These are phyloP conservation scores for Mythimna vitellina DNA, from an alignment of 2,888 invertebrate genomes.

Conservation along the genomic window DNA sequence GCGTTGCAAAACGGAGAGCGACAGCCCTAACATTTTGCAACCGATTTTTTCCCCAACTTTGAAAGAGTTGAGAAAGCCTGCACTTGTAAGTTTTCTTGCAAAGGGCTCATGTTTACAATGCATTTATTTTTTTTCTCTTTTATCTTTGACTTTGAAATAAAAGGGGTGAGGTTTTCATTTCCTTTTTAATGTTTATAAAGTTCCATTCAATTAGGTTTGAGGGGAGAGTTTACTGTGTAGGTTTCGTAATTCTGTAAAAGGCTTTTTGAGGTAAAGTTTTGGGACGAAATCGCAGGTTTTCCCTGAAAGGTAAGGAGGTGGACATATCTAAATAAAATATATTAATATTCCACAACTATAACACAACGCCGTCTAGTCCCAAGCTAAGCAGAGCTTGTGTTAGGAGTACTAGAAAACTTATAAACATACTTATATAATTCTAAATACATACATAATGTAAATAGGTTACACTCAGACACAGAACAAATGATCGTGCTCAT, in stretches of 20 bases:
- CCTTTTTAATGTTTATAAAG: slow-evolving; percentile 8
- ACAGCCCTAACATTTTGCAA: slow-evolving; percentile 21
- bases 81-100: slow-evolving; percentile 36
- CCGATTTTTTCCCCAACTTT: slow-evolving; percentile 1
- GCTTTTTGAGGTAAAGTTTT: background rate
- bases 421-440: no score
- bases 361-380: no score
- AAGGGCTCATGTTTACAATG: slow-evolving; percentile 7
- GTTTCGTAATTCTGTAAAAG: slow-evolving; percentile 4
- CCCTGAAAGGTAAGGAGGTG: background rate
- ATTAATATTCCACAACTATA: no score
- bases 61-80: slow-evolving; percentile 23
- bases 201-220: slow-evolving; percentile 9
- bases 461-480: no score
- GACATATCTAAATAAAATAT: background rate
- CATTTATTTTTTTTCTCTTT: slow-evolving; percentile 9
- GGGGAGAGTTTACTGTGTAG: no score
- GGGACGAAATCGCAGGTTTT: background rate
- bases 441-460: no score
- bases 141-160: slow-evolving; percentile 5
- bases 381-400: no score
- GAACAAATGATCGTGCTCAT: no score
- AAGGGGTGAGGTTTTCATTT: background rate
- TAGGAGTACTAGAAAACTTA: no score
- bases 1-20: slow-evolving; percentile 8